These are phyloP conservation scores for Chydorus sphaericus DNA, from an alignment of 2,888 invertebrate genomes.

Conservation along the genomic window DNA sequence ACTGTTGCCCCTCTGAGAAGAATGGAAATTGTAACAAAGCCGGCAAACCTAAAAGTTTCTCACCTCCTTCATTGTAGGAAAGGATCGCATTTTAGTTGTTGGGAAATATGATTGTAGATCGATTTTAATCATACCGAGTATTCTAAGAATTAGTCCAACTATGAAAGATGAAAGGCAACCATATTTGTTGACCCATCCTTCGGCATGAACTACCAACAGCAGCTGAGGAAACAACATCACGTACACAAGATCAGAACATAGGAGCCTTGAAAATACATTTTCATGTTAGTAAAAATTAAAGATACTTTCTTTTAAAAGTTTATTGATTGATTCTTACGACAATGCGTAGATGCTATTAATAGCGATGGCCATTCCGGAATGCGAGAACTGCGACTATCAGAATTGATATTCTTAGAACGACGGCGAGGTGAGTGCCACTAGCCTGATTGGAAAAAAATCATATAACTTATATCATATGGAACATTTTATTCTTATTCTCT, in stretches of 20 bases:
- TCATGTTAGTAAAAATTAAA: not conserved
- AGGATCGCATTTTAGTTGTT: not conserved
- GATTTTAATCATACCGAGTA: constrained; percentile 6
- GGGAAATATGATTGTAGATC: not conserved
- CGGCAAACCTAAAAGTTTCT: constrained; percentile 38
- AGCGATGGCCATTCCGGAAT: constrained; percentile 89
- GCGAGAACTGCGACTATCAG: constrained; percentile 80
- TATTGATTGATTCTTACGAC: constrained; percentile 45
- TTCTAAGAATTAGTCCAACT: not conserved
- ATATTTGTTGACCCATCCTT: constrained; percentile 88
- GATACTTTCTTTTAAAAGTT: not conserved
- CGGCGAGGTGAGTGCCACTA: constrained; percentile 84
- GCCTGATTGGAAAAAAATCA: constrained; percentile 40
- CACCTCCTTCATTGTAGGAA: constrained; percentile 35
- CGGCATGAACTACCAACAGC: constrained; percentile 92
- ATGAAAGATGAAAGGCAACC: constrained; percentile 43
- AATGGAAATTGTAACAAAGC: constrained; percentile 41
- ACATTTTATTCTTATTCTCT: not conserved
- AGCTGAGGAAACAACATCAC: constrained; percentile 97
- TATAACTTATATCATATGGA: constrained; percentile 22
- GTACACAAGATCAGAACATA: constrained; percentile 90
- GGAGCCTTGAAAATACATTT: constrained; percentile 31
- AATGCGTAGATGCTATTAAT: constrained; percentile 95
- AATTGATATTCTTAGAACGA: constrained; percentile 74
- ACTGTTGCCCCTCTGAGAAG: constrained; percentile 37